Evolutionary conservation across 2,113 vertebrate species (phyloP), one percentile per base, ranked within the genome.

Genomic region (Myrmecophaga tridactyla): DNA sequence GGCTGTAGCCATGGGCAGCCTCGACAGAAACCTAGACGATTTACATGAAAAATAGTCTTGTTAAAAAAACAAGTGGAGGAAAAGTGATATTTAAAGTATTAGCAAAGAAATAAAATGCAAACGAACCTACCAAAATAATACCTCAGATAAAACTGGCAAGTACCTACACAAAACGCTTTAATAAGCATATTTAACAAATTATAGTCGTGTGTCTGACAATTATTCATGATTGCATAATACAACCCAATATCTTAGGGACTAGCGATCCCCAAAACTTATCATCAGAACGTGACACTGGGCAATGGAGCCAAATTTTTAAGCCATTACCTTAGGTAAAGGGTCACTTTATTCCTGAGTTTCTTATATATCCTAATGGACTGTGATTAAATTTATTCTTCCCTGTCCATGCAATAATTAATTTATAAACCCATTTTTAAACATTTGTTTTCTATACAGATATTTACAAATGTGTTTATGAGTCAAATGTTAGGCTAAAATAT

Each of bases 1-100:
- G 99, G 65, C 98, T 99, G 87, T 99, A 99, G 2, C 99, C 98
- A 84, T 99, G 98, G 63, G 98, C 98, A 67, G 99, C 98, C 91
- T 99, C 99, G 87, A 99, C 98, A 43, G 99, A 99, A 90, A 99
- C 98, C 99, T 99, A 96, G 62, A 96, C 15, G 29, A 89, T 34
- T 96, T 43, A 90, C 0, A 2, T 76, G 13, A n/a, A 94, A 83
- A 96, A 31, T 34, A 82, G 21, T 4, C 80, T 27, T 86, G 80
- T 97, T 1, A 7, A 8, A 48, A n/a, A 89, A 81, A 31, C 6
- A 85, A 11, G 31, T 8, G n/a, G 29, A 39, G 86, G 90, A 48
- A 67, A 73, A 63, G 4, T 23, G n/a, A 63, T 1, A 31, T 3
- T 53, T 83, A 56, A 73, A 41, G 73, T 51, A 20, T 48, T 20